Evolutionary conservation across 2,888 invertebrate genomes (phyloP).

Genomic region (Siphlonurus alternatus): DNA sequence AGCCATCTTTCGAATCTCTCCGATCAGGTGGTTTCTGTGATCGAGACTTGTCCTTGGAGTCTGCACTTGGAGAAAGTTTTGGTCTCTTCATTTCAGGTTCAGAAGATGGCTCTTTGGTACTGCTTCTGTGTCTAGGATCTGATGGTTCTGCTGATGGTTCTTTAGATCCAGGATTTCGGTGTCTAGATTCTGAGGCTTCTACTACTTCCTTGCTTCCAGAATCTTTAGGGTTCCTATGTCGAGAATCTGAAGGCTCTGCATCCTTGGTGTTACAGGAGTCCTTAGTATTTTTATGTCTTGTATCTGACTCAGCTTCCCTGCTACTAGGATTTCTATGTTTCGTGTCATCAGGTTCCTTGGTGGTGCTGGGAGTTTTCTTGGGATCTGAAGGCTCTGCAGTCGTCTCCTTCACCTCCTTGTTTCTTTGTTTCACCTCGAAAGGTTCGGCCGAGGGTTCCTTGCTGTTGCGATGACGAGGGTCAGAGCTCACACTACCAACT

Average conservation of each 20-base stretch:
- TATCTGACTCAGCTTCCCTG: too few relatives aligned
- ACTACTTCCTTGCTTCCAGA: too few relatives aligned
- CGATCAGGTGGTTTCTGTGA: constrained; percentile 29
- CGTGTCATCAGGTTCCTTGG: too few relatives aligned
- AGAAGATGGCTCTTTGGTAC: constrained; percentile 17
- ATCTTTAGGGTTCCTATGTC: too few relatives aligned
- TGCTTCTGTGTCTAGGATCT: constrained; percentile 1
- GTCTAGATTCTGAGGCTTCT: background rate
- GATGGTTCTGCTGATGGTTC: constrained; percentile 28
- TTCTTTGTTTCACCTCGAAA: too few relatives aligned
- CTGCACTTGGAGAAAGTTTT: constrained; percentile 26
- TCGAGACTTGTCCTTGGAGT: background rate
- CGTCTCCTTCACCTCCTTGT: too few relatives aligned
- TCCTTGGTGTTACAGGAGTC: too few relatives aligned
- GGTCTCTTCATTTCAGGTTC: constrained; percentile 41
- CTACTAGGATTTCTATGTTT: too few relatives aligned
- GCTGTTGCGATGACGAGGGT: background rate
- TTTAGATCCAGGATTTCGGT: background rate
- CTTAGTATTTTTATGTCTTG: too few relatives aligned
- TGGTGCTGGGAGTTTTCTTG: too few relatives aligned
- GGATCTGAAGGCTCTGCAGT: too few relatives aligned
- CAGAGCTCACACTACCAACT: constrained; percentile 15
- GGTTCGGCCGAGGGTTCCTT: constrained; percentile 3
- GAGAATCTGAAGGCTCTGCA: too few relatives aligned
- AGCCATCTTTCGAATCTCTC: constrained; percentile 49